Evolutionary conservation across 2,888 invertebrate species (phyloP).

Genomic region (Dolomedes plantarius): DNA sequence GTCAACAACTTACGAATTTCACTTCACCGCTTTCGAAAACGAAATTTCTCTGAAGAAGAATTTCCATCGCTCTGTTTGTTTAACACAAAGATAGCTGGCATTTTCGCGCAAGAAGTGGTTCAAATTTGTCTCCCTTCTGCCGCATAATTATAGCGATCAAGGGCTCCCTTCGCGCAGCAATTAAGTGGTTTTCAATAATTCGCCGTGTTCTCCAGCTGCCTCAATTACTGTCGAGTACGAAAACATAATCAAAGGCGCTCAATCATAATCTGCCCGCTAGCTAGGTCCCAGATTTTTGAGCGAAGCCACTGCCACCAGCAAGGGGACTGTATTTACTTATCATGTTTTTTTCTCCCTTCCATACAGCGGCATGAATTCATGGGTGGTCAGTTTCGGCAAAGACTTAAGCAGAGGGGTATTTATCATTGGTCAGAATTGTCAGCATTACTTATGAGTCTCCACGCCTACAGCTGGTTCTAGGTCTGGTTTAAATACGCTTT

Average conservation of each 20-base stretch:
- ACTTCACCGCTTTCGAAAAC: too few species aligned
- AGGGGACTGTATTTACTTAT: not conserved
- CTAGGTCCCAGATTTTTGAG: slow-evolving; percentile 19
- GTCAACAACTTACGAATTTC: too few species aligned
- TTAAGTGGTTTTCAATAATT: slow-evolving; percentile 45
- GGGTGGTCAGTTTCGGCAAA: slow-evolving; percentile 49
- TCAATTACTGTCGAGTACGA: slow-evolving; percentile 20
- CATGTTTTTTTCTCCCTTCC: not conserved
- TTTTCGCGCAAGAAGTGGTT: too few species aligned
- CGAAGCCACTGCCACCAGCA: not conserved
- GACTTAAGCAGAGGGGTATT: slow-evolving; percentile 12
- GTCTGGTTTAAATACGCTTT: not conserved
- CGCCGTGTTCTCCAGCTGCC: slow-evolving; percentile 16
- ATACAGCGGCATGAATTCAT: not conserved
- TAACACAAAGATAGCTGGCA: too few species aligned
- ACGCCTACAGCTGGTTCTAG: not conserved
- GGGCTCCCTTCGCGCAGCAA: slow-evolving; percentile 16
- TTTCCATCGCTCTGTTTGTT: too few species aligned
- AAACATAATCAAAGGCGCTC: slow-evolving; percentile 49
- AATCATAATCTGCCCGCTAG: slow-evolving; percentile 55
- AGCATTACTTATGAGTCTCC: slow-evolving; percentile 16
- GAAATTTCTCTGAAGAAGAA: too few species aligned
- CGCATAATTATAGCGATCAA: not conserved
- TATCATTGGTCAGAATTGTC: slow-evolving; percentile 29
- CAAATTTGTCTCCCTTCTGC: too few species aligned